These are phyloP conservation scores for Ectemnius lituratus DNA, from an alignment of 2,888 invertebrate species.

Conservation along the genomic window DNA sequence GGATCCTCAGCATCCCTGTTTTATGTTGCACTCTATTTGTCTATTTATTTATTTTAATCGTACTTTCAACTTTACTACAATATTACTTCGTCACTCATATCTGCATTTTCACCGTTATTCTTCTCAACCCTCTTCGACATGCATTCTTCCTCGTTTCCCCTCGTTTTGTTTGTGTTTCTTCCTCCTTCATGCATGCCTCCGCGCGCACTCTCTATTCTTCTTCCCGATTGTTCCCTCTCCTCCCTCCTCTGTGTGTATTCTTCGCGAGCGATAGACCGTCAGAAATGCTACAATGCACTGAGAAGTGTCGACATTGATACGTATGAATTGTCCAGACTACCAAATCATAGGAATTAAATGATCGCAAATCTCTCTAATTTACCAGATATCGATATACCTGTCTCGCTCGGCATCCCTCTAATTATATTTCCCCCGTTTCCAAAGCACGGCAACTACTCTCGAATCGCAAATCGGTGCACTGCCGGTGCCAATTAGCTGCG, in stretches of 20 bases:
- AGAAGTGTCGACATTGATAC: conserved; percentile 2
- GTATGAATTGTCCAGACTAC: neutral
- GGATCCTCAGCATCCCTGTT: too few species aligned
- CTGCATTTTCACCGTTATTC: conserved; percentile 51
- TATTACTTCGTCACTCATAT: neutral
- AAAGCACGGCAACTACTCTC: too few species aligned
- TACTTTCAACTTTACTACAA: neutral
- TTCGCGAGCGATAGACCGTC: too few species aligned
- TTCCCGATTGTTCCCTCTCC: neutral
- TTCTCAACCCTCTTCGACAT: conserved; percentile 51
- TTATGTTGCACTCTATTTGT: too few species aligned
- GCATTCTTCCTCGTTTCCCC: neutral
- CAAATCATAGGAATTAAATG: too few species aligned
- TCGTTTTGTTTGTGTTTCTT: neutral
- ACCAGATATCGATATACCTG: too few species aligned
- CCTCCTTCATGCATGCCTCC: conserved; percentile 8
- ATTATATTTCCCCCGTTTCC: too few species aligned
- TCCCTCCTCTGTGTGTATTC: too few species aligned
- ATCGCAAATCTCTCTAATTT: too few species aligned
- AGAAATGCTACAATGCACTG: too few species aligned
- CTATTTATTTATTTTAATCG: conserved; percentile 1
- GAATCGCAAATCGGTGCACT: conserved; percentile 14
- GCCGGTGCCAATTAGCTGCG: conserved; percentile 53
- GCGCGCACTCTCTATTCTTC: conserved; percentile 12
- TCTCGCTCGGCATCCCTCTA: too few species aligned